phyloP scores from a whole-genome alignment of 2,113 vertebrate species.

The Callopanchax toddi region DNA sequence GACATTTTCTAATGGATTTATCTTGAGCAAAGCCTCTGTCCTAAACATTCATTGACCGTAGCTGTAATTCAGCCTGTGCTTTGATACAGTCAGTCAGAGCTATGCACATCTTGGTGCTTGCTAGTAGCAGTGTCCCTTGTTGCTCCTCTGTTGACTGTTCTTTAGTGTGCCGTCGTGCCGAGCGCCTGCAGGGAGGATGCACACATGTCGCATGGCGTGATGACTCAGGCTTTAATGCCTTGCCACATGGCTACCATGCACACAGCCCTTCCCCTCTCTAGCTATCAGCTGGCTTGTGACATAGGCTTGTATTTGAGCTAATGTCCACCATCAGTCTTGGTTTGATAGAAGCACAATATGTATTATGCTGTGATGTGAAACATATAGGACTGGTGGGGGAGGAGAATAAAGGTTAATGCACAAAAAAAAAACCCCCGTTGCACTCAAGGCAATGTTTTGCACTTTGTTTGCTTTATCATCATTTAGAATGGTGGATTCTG shows the following conservation, averaged over 20 bases:
- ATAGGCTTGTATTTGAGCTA: conserved; percentile 25
- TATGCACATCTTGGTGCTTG: conserved; percentile 29
- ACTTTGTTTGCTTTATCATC: conserved; percentile 41
- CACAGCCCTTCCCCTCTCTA: conserved; percentile 1
- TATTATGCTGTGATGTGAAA: conserved; percentile 59
- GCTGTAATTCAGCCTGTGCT: conserved; percentile 17
- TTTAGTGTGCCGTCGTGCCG: conserved; percentile 45
- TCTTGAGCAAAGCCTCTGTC: conserved; percentile 32
- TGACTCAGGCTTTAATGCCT: conserved; percentile 74
- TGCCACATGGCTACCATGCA: conserved; percentile 64
- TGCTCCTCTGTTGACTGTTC: conserved; percentile 49
- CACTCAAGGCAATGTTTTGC: conserved; percentile 22
- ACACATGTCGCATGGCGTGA: conserved; percentile 56
- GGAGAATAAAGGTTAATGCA: conserved; percentile 21
- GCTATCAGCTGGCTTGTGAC: conserved; percentile 39
- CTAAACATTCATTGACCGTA: conserved; percentile 19
- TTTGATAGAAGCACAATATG: conserved; percentile 60
- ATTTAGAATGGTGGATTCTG: conserved; percentile 15
- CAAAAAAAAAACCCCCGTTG: conserved; percentile 29
- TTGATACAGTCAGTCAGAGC: conserved; percentile 22
- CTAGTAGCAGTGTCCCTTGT: conserved; percentile 45
- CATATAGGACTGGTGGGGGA: conserved; percentile 4
- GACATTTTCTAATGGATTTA: conserved; percentile 47
- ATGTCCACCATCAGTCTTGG: conserved; percentile 8
- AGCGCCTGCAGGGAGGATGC: conserved; percentile 51